Base-by-base conservation (phyloP, 2,113 vertebrate genomes). In the Dunckerocampus dactyliophorus region DNA sequence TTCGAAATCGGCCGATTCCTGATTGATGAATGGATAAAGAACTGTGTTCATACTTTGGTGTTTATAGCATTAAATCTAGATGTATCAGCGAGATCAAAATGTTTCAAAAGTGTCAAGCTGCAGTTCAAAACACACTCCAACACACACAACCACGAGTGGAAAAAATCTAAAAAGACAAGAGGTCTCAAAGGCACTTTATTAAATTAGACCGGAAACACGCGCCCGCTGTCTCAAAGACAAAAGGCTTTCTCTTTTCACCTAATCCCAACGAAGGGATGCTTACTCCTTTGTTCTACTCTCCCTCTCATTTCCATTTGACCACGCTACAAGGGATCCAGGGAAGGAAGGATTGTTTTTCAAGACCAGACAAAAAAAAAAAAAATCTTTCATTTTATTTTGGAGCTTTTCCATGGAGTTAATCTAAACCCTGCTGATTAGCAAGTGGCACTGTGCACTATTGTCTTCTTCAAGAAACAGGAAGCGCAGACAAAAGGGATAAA, bases 211-310 rank as follows among this genome's bases (percentile, higher is more conserved):
- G 77, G 81, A 84, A 86, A 85, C 76, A 79, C 56, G 67, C 17
- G 60, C 68, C 73, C 64, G 75, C 76, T 60, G 68, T 76, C 78
- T 82, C 71, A 79, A 82, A 87, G 63, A 87, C 77, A 79, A 85
- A 67, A 81, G 69, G 53, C 67, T 84, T 86, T 87, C 75, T 85
- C 75, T 82, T 77, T 74, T 65, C 64, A 76, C 77, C 70, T 86
- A 86, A 89, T 86, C 82, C 84, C 85, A 86, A 87, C 85, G 85
- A 89, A 87, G 80, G 81, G 75, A 86, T 76, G 69, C 76, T 84
- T 76, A 75, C 63, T 70, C 61, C 69, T 86, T 89, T 89, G 87
- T 89, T 87, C 70, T 79, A 74, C 68, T 20, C 72, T 82, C 75
- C 75, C 77, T 80, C 77, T 79, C 22, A 71, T 76, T 72, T 82